Percentiles rank a stretch among this genome's conserved stretches.
phyloP scores from a whole-genome alignment of 2,113 vertebrate genomes.

The Periophthalmus modestus region DNA sequence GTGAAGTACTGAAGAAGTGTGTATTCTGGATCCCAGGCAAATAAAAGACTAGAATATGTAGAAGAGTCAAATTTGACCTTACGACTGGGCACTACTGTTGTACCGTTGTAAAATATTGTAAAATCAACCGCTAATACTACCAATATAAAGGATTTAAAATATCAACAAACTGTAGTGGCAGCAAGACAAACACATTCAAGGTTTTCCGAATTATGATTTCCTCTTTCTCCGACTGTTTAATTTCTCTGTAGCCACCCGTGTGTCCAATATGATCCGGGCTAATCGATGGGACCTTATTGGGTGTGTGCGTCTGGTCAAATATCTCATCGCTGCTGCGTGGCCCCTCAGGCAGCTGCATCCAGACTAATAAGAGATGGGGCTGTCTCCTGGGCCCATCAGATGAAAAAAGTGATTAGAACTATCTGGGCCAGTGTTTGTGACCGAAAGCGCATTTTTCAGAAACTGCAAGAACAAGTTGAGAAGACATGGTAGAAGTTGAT shows the following conservation, averaged over 20 bases:
- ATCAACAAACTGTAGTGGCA: conserved; percentile 23
- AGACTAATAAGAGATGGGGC: conserved; percentile 78
- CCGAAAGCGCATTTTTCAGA: conserved; percentile 56
- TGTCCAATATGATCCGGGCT: conserved; percentile 74
- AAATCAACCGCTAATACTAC: background rate
- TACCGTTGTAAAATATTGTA: background rate
- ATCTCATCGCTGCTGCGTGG: conserved; percentile 63
- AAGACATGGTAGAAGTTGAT: conserved; percentile 34
- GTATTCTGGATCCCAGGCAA: too few relatives aligned
- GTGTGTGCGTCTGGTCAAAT: conserved; percentile 78
- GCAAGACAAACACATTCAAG: conserved; percentile 32
- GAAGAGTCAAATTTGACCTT: too few relatives aligned
- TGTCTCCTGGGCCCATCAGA: conserved; percentile 64
- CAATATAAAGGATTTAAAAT: conserved; percentile 32
- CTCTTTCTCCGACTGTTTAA: conserved; percentile 65
- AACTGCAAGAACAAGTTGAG: conserved; percentile 50
- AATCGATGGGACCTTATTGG: conserved; percentile 81
- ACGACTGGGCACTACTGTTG: background rate
- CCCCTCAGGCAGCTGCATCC: conserved; percentile 70
- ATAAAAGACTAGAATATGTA: too few relatives aligned
- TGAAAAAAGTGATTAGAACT: conserved; percentile 67
- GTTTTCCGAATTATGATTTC: conserved; percentile 48
- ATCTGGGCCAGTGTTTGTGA: conserved; percentile 62
- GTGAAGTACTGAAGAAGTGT: too few relatives aligned
- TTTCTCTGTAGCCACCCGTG: conserved; percentile 73